Percentiles rank a stretch among this genome's conserved stretches.
These are phyloP conservation scores for Aythya fuligula DNA, from an alignment of 2,797 vertebrate species.

Conservation along the genomic window DNA sequence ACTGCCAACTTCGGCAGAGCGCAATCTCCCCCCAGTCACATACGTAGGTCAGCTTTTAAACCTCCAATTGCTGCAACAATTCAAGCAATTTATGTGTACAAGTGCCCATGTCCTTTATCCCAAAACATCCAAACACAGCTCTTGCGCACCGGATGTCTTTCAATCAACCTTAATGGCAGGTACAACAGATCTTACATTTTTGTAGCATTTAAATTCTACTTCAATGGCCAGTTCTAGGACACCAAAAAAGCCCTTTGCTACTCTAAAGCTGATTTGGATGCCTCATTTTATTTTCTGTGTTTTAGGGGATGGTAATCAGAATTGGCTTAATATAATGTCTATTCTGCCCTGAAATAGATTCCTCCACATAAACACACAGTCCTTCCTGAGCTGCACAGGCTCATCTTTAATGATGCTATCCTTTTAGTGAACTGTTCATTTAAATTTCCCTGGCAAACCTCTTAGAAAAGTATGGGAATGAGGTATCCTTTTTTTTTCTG, in stretches of 20 bases:
- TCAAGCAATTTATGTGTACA: not conserved
- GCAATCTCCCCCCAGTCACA: not conserved
- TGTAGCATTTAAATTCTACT: not conserved
- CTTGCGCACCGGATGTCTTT: not conserved
- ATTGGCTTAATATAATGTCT: not conserved
- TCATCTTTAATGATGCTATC: rapidly evolving
- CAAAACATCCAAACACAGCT: rapidly evolving
- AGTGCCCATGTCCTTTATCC: not conserved
- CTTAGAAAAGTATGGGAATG: not conserved
- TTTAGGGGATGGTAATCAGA: not conserved
- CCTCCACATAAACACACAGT: not conserved
- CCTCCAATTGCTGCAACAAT: not conserved
- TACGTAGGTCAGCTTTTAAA: not conserved
- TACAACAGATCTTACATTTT: not conserved
- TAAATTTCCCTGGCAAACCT: not conserved
- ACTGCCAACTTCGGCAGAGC: slow-evolving; percentile 28
- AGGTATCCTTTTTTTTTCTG: not conserved
- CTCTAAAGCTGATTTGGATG: not conserved
- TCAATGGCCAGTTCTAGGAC: not conserved
- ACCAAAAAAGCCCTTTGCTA: not conserved
- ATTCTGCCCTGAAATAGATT: not conserved
- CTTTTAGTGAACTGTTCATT: not conserved
- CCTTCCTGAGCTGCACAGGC: not conserved
- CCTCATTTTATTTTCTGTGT: not conserved
- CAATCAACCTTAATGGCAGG: not conserved